These are phyloP conservation scores for Cyphomyrus discorhynchus DNA, from an alignment of 2,113 vertebrate genomes.

Conservation along the genomic window DNA sequence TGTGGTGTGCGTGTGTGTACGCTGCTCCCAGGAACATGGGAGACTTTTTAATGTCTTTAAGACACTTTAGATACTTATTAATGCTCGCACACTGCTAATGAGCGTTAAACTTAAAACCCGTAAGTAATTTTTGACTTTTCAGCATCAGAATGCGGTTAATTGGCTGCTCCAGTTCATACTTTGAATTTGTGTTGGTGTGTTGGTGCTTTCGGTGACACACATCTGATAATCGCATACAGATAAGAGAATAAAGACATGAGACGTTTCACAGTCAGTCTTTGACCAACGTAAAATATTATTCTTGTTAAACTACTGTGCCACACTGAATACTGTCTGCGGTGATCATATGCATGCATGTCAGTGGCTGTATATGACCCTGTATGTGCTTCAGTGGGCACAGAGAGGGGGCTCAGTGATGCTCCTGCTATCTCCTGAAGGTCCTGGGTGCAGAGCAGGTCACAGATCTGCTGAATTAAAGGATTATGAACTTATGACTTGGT, in stretches of 20 bases:
- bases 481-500: not conserved
- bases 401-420: not conserved
- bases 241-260: not conserved
- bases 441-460: not conserved
- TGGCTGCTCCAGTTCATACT: not conserved
- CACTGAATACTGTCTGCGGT: not conserved
- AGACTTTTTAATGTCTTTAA: not conserved
- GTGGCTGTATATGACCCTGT: not conserved
- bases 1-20: not conserved
- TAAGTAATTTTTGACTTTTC: not conserved
- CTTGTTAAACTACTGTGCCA: not conserved
- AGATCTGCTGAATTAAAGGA: not conserved
- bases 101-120: not conserved
- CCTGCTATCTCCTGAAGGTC: not conserved
- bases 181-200: not conserved
- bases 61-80: not conserved
- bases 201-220: not conserved
- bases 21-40: not conserved
- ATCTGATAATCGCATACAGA: not conserved
- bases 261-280: not conserved
- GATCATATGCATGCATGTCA: not conserved
- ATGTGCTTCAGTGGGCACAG: not conserved
- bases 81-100: not conserved
- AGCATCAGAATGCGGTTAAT: not conserved
- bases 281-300: not conserved